Percentiles rank a stretch among this genome's conserved stretches.
These are phyloP conservation scores for Drosophila prolongata DNA, from an alignment of 2,888 invertebrate genomes.

Conservation along the genomic window DNA sequence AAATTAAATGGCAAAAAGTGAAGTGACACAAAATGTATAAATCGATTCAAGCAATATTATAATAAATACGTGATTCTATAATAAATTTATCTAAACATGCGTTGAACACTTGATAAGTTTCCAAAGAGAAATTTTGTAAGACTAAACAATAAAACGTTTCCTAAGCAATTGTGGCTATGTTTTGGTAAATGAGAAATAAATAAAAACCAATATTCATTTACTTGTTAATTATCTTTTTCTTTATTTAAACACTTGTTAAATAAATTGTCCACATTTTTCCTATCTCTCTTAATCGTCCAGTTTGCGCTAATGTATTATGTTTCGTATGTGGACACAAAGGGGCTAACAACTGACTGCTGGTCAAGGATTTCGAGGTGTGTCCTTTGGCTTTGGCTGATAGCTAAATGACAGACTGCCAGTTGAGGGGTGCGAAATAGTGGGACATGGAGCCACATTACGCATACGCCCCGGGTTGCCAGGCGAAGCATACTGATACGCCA, in stretches of 20 bases:
- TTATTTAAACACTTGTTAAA: conserved; percentile 2
- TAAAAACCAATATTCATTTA: no score
- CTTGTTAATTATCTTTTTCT: neutral
- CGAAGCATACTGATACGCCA: conserved; percentile 57
- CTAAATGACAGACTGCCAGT: conserved; percentile 15
- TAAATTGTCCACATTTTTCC: neutral
- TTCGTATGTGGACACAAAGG: conserved; percentile 48
- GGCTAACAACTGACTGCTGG: conserved; percentile 46
- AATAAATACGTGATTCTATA: no score
- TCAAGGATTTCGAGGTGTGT: conserved; percentile 74
- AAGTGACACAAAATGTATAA: no score
- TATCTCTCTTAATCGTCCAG: neutral
- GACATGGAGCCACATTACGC: conserved; percentile 44
- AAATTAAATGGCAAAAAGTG: no score
- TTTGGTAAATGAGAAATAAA: no score
- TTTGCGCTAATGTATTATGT: conserved; percentile 56
- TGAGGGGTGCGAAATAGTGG: neutral
- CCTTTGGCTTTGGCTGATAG: conserved; percentile 25
- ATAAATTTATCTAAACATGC: no score
- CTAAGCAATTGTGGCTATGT: no score
- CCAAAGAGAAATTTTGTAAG: no score
- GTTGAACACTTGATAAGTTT: no score
- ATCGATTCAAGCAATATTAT: no score
- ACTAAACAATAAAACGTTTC: no score
- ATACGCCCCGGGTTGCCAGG: conserved; percentile 49